phyloP scores from a whole-genome alignment of 2,888 invertebrate genomes.

The Aphidoletes aphidimyza region DNA sequence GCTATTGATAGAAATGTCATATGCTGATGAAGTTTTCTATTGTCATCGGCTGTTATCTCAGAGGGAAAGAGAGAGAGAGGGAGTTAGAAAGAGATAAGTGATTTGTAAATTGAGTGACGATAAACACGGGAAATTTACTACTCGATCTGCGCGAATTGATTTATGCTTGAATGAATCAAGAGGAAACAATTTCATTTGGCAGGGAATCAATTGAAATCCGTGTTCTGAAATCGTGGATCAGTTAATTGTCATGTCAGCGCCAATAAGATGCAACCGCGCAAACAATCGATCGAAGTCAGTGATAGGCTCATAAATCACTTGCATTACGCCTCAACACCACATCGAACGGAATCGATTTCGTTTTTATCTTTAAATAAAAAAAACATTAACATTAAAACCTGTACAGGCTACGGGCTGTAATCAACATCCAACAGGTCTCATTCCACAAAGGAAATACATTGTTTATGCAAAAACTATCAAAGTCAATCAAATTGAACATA shows the following conservation, averaged over 20 bases:
- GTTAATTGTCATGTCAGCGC: not conserved
- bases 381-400: too few species aligned
- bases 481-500: not conserved
- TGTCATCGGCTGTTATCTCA: too few species aligned
- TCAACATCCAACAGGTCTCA: too few species aligned
- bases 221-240: not conserved
- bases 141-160: not conserved
- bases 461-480: not conserved
- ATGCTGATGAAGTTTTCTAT: not conserved
- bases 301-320: slow-evolving; percentile 10
- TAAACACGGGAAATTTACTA: not conserved
- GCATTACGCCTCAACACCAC: not conserved
- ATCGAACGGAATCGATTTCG: too few species aligned
- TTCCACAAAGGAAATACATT: too few species aligned
- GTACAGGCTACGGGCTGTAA: too few species aligned
- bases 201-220: not conserved
- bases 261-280: not conserved
- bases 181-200: not conserved
- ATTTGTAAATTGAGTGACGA: not conserved
- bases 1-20: slow-evolving; percentile 10
- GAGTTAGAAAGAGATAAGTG: not conserved
- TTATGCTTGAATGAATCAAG: not conserved
- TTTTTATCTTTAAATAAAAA: too few species aligned
- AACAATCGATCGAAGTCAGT: not conserved
- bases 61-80: too few species aligned